A percentile compares a stretch with the other conserved stretches of the same genome.
These are phyloP conservation scores for Etheostoma nigrum DNA, from an alignment of 2,797 vertebrate genomes.

Conservation along the genomic window DNA sequence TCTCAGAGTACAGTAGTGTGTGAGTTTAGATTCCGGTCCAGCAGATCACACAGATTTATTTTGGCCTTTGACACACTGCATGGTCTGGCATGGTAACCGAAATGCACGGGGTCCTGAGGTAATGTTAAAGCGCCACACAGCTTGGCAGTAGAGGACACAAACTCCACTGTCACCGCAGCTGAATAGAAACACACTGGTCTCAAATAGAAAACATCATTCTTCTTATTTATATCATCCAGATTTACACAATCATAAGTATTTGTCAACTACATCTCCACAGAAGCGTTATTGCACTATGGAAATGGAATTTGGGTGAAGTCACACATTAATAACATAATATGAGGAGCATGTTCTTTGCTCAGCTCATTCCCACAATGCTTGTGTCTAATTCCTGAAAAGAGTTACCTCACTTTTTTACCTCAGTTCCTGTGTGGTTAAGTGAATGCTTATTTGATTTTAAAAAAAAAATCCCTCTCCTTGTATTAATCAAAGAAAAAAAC, in stretches of 20 bases:
- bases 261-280: slow-evolving; percentile 13
- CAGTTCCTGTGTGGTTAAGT: slow-evolving; percentile 24
- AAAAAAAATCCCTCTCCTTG: slow-evolving; percentile 14
- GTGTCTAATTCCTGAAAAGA: slow-evolving; percentile 29
- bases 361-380: not conserved
- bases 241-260: slow-evolving; percentile 23
- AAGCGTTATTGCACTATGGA: slow-evolving; percentile 19
- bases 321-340: slow-evolving; percentile 21
- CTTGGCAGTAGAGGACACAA: slow-evolving; percentile 50
- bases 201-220: slow-evolving; percentile 2
- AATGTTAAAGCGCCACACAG: slow-evolving; percentile 22
- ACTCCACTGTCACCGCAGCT: slow-evolving; percentile 29
- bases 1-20: not conserved
- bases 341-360: slow-evolving; percentile 28
- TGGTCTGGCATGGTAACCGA: slow-evolving; percentile 17
- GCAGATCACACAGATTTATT: slow-evolving; percentile 22
- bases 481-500: slow-evolving; percentile 6
- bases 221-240: not conserved
- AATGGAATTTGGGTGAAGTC: slow-evolving; percentile 19
- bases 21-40: slow-evolving; percentile 15
- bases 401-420: slow-evolving; percentile 14
- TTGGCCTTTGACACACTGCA: slow-evolving; percentile 31
- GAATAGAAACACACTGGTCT: slow-evolving; percentile 6
- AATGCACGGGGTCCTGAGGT: slow-evolving; percentile 41
- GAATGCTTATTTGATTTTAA: slow-evolving; percentile 40